Base-by-base conservation (phyloP, 2,113 vertebrate species). In the Polypterus senegalus region DNA sequence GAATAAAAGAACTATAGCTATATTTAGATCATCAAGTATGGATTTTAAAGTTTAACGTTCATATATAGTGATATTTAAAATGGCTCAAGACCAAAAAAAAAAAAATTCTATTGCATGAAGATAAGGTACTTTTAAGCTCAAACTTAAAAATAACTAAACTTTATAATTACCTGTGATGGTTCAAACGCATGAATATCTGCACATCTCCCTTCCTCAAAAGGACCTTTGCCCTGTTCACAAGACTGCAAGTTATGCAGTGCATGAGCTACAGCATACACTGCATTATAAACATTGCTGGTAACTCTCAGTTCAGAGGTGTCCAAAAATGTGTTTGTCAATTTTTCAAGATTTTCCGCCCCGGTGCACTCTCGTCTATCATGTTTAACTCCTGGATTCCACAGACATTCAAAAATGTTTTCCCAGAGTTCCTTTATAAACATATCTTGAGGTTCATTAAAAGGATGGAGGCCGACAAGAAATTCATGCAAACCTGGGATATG, bases 221-320 rank as follows among this genome's bases (percentile, higher is more conserved):
- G 61, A 4, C 59, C 56, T 11, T 59, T 59, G 3, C 71, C 68
- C 51, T 45, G 51, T 48, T 64, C 27, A 57, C 77, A 79, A 53
- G 61, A 61, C 49, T 75, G 60, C 68, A 79, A 58, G 59, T 71
- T 59, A 59, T 80, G 70, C 56, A 79, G 66, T 1, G 76, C 76
- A 27, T 79, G 66, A 27, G 76, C 78, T 43, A 76, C 74, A 1
- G 76, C 66, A n/a, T 76, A 75, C n/a, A 79, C 70, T 5, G 76
- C 76, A 49, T 77, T 79, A 64, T 79, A 67, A 48, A 77, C 52
- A 6, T 78, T 78, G 56, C 74, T 76, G 2, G 78, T 70, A 9
- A 76, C 65, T 47, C 76, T 67, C 49, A 78, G 76, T 63, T 80
- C 71, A 4, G 63, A 71, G 9, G 73, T 70, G 57, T 78, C 72